Evolutionary conservation across 1,140 invertebrate genomes (phyloP).

Genomic region (Lerema accius): DNA sequence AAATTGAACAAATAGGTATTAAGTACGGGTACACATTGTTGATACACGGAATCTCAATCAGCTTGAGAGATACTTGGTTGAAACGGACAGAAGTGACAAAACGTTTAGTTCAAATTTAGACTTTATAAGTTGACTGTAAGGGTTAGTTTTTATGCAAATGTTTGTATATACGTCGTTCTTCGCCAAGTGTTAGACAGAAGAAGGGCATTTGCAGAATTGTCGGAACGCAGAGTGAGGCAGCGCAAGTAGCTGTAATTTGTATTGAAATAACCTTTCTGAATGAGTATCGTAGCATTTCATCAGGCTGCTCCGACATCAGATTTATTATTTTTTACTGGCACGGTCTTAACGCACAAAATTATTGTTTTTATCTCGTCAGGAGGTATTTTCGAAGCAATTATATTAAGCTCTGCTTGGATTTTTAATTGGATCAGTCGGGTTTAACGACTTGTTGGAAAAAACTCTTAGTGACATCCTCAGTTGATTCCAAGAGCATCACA

Average conservation of each 20-base stretch:
- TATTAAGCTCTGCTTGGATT: conserved; percentile 71
- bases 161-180: conserved; percentile 40
- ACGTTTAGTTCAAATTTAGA: conserved; percentile 24
- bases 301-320: conserved; percentile 63
- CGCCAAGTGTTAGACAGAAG: conserved; percentile 61
- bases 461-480: conserved; percentile 54
- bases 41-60: conserved; percentile 81
- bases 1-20: conserved; percentile 71
- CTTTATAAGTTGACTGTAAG: conserved; percentile 17
- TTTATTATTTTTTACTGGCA: conserved; percentile 80
- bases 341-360: conserved; percentile 77
- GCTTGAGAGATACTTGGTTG: conserved; percentile 27
- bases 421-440: conserved; percentile 78
- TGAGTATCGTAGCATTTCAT: conserved; percentile 79
- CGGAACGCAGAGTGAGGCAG: conserved; percentile 73
- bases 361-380: conserved; percentile 79
- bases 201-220: conserved; percentile 80
- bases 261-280: conserved; percentile 80
- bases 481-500: conserved; percentile 48
- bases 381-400: conserved; percentile 80
- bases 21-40: conserved; percentile 71
- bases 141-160: conserved; percentile 29
- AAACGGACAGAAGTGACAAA: conserved; percentile 39
- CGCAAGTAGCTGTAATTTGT: conserved; percentile 81
- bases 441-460: conserved; percentile 68